Evolutionary conservation across 2,113 vertebrate species (phyloP).

Genomic region (Ginglymostoma cirratum): DNA sequence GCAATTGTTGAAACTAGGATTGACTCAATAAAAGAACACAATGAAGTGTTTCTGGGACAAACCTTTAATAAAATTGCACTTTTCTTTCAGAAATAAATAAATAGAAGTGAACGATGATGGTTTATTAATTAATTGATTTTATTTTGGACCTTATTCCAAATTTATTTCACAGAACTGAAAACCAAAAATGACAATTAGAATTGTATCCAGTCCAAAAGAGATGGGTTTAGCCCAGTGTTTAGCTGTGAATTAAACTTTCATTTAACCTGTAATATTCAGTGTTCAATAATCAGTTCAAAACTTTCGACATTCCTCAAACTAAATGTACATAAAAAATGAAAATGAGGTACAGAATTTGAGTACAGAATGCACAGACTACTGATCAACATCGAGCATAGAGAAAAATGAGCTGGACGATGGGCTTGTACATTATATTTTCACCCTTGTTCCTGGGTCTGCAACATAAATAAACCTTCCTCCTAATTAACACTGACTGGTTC

Average conservation of each 20-base stretch:
- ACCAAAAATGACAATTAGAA: neutral
- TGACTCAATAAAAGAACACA: neutral
- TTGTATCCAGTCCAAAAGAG: neutral
- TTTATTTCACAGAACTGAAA: slow-evolving; percentile 1
- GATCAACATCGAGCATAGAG: neutral
- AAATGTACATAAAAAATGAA: neutral
- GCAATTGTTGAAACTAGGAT: neutral
- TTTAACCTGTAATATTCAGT: neutral
- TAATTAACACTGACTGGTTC: neutral
- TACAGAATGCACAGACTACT: neutral
- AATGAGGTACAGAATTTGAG: neutral
- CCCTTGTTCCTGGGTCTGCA: neutral
- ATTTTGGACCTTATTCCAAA: neutral
- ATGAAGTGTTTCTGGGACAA: neutral
- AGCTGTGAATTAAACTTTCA: neutral
- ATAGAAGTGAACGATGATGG: neutral
- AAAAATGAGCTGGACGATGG: neutral
- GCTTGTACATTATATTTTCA: neutral
- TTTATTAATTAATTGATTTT: neutral
- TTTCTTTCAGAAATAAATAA: neutral
- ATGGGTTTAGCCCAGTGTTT: neutral
- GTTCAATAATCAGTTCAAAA: neutral
- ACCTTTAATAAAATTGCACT: neutral
- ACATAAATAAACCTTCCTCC: neutral
- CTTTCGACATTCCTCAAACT: neutral